Evolutionary conservation across 1,140 invertebrate genomes (phyloP), one percentile per base, ranked within the genome.

Genomic region (Lasioglossum albipes): DNA sequence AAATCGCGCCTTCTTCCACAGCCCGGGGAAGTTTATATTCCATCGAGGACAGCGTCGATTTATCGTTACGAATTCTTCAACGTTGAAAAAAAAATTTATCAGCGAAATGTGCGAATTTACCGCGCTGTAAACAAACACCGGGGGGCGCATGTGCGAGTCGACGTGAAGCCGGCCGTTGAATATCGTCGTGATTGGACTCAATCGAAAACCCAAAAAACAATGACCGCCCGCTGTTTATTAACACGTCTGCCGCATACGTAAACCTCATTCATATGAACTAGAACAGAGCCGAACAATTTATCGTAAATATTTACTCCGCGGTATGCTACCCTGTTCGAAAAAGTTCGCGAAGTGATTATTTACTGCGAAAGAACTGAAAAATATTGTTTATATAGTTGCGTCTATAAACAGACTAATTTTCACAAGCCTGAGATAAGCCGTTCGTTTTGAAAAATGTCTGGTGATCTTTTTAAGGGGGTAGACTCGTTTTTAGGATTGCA

Each of bases 1-100:
- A 67, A 67, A 67, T 67, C 65, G 65, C 65, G 13, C 20, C 65
- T 45, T 67, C 65, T 67, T 67, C 41, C 42, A 67, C 65, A 45
- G 61, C 20, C 13, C 65, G 2, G 2, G 65, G 41, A n/a, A 67
- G 41, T 67, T 67, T 67, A 67, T 67, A 45, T 45, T 45, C 65
- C 65, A 45, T 45, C 65, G 20, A 20, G 20, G 65, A 67, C 65
- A 22, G 65, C 18, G 41, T 45, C 65, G 65, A 67, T 67, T 67
- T 67, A 67, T 67, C 65, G 65, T 45, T 20, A 27, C n/a, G 42
- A 49, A 68, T 68, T 42, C 42, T 52, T 68, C 66, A 68, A 49
- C n/a, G 42, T 6, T 68, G 42, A 59, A 59, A 59, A 59, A 57
- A 45, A 49, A 68, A 36, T 36, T 52, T 68, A 42, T 68, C 66